Percentiles rank a stretch among this genome's conserved stretches.
Conservation (phyloP, 2,113 vertebrate genomes). For the Athene cunicularia region DNA sequence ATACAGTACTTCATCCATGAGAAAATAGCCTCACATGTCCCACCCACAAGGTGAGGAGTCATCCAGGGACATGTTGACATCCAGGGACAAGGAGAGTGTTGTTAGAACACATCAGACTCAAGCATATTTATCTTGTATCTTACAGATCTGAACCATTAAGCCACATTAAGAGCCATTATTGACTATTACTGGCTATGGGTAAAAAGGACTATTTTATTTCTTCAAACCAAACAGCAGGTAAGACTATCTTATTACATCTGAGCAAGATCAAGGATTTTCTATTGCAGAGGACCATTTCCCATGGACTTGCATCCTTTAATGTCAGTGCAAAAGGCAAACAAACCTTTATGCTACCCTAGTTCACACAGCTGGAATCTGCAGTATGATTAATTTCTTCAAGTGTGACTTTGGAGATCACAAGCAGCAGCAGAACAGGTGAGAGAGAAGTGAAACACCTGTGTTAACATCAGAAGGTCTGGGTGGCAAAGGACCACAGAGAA, state of each 20-base stretch:
- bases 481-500: background rate
- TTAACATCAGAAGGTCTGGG: background rate
- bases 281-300: background rate
- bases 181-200: background rate
- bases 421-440: background rate
- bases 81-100: background rate
- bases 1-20: background rate
- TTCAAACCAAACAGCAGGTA: background rate
- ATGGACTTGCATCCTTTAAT: background rate
- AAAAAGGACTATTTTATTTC: background rate
- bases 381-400: background rate
- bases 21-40: background rate
- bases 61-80: background rate
- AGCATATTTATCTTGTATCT: background rate
- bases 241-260: background rate
- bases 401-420: background rate
- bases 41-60: background rate
- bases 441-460: background rate
- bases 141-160: background rate
- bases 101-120: background rate
- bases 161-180: background rate
- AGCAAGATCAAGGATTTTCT: background rate
- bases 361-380: background rate
- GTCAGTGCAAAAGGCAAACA: background rate
- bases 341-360: background rate